phyloP scores from a whole-genome alignment of 2,888 invertebrate genomes.

The Eupithecia abbreviata region DNA sequence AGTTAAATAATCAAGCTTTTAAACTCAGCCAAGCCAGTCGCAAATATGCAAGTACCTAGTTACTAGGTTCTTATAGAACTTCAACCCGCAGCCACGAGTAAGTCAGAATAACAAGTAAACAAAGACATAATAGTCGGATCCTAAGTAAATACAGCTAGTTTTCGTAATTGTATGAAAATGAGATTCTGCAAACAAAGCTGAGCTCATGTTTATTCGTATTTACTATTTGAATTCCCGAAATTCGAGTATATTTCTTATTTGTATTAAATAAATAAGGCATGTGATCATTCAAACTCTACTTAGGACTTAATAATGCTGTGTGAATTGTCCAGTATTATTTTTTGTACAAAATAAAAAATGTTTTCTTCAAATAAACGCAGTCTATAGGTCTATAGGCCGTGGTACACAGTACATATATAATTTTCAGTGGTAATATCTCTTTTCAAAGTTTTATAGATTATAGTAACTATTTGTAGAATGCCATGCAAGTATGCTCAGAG shows the following conservation, averaged over 20 bases:
- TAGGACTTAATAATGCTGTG: background rate
- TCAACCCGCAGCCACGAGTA: slow-evolving; percentile 6
- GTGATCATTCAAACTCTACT: background rate
- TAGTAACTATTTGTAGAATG: no score
- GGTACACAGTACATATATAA: no score
- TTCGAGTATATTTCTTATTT: background rate
- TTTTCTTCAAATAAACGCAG: no score
- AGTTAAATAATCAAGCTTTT: slow-evolving; percentile 7
- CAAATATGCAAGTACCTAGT: slow-evolving; percentile 6
- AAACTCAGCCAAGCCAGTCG: slow-evolving; percentile 16
- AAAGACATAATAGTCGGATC: slow-evolving; percentile 22
- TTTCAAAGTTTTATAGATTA: no score
- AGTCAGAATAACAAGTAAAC: slow-evolving; percentile 26
- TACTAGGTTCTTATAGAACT: slow-evolving; percentile 5
- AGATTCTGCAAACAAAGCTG: slow-evolving; percentile 29
- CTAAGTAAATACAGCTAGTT: slow-evolving; percentile 37
- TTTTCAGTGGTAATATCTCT: no score
- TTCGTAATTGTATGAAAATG: slow-evolving; percentile 31
- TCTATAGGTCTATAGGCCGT: no score
- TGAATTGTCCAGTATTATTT: no score
- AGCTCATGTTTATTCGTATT: slow-evolving; percentile 16
- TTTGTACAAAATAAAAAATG: no score
- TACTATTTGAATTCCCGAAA: background rate
- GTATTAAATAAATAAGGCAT: background rate
- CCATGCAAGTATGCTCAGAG: no score